Percentiles rank a stretch among this genome's conserved stretches.
These are phyloP conservation scores for Kryptolebias marmoratus DNA, from an alignment of 2,113 vertebrate species.

Conservation along the genomic window DNA sequence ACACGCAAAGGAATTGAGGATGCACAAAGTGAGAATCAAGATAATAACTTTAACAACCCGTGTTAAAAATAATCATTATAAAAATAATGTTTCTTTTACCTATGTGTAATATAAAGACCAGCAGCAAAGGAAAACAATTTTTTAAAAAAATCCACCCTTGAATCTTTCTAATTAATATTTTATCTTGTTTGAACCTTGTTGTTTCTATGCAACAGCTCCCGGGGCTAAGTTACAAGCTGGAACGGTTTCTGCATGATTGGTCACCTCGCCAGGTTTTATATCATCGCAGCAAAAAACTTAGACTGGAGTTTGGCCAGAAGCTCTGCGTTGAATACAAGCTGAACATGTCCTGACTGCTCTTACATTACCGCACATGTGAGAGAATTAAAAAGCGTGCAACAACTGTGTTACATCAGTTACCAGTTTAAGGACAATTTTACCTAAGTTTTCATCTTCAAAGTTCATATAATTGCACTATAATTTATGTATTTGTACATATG, in stretches of 20 bases:
- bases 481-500: neutral
- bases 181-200: neutral
- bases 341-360: conserved; percentile 22
- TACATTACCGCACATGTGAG: neutral
- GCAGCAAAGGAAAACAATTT: neutral
- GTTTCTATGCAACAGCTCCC: neutral
- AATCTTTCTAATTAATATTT: neutral
- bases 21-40: too few relatives aligned
- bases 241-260: neutral
- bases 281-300: conserved; percentile 8
- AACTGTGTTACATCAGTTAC: fast-evolving
- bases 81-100: too few relatives aligned
- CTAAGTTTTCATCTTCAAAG: neutral
- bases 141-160: neutral
- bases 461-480: too few relatives aligned
- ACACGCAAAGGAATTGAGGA: too few relatives aligned
- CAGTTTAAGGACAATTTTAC: neutral
- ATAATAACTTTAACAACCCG: too few relatives aligned
- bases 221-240: neutral
- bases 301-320: neutral
- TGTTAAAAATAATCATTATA: too few relatives aligned
- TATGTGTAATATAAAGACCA: too few relatives aligned
- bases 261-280: neutral
- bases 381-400: neutral
- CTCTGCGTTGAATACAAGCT: neutral